Conservation (phyloP, 2,888 invertebrate genomes). For the Lasioglossum malachurum region DNA sequence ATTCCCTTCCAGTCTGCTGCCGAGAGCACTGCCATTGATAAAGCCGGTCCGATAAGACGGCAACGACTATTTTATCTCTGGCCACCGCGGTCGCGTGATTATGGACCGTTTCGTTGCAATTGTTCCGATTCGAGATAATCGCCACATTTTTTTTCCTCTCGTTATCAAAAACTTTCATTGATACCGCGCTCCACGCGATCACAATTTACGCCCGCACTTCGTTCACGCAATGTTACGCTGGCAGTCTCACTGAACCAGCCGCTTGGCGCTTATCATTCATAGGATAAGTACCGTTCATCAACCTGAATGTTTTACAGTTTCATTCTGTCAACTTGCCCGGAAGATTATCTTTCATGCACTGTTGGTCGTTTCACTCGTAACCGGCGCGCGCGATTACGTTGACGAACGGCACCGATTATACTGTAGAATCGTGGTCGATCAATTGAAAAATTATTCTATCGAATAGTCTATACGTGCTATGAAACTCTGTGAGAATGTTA, state of each 20-base stretch:
- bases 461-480: neutral
- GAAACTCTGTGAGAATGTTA: neutral
- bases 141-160: neutral
- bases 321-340: neutral
- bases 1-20: conserved; percentile 39
- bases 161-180: conserved; percentile 37
- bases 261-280: conserved; percentile 4
- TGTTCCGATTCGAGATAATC: conserved; percentile 19
- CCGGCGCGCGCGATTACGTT: neutral
- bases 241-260: neutral
- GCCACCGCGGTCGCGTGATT: conserved; percentile 21
- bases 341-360: neutral
- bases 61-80: conserved; percentile 33
- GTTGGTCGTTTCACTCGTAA: neutral
- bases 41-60: conserved; percentile 28
- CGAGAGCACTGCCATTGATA: conserved; percentile 23
- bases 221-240: conserved; percentile 3
- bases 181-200: neutral
- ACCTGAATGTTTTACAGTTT: neutral
- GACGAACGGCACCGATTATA: neutral
- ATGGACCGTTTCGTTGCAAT: conserved; percentile 28
- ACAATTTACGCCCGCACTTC: neutral
- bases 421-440: neutral
- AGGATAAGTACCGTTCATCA: neutral
- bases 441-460: neutral